These are phyloP conservation scores for Catagonus wagneri DNA, from an alignment of 2,113 vertebrate species.

Conservation along the genomic window DNA sequence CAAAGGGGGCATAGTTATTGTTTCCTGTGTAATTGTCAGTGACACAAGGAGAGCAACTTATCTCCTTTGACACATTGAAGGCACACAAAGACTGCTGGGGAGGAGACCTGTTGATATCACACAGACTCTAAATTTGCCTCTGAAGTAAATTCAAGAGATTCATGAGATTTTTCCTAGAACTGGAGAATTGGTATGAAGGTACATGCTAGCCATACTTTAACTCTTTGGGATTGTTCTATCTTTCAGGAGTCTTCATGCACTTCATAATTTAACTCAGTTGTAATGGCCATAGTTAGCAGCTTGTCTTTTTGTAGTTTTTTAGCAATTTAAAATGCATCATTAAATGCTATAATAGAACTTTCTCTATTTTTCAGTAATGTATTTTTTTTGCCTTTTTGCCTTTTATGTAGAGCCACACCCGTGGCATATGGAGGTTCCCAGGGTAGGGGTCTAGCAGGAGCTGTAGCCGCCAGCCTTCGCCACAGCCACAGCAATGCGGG, in stretches of 20 bases:
- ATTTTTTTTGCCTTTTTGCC: too few relatives aligned
- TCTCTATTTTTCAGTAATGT: not conserved
- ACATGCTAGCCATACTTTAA: not conserved
- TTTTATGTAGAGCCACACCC: too few relatives aligned
- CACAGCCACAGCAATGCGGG: too few relatives aligned
- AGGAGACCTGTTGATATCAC: not conserved
- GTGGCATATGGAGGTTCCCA: too few relatives aligned
- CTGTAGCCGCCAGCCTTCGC: too few relatives aligned
- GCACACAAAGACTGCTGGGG: not conserved
- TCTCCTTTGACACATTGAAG: slow-evolving; percentile 59
- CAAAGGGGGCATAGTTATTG: not conserved
- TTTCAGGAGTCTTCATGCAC: not conserved
- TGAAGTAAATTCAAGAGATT: slow-evolving; percentile 51
- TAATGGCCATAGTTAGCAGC: not conserved
- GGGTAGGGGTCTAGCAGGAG: too few relatives aligned
- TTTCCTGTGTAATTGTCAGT: slow-evolving; percentile 33
- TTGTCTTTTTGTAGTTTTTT: not conserved
- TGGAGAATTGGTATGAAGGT: not conserved
- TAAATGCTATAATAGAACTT: not conserved
- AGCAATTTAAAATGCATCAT: not conserved
- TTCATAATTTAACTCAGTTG: not conserved
- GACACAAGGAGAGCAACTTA: slow-evolving; percentile 1
- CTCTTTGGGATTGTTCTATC: not conserved
- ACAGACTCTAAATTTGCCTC: not conserved
- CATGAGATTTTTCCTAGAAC: not conserved